Conservation (phyloP, 1,140 invertebrate species). For the Euwallacea fornicatus region DNA sequence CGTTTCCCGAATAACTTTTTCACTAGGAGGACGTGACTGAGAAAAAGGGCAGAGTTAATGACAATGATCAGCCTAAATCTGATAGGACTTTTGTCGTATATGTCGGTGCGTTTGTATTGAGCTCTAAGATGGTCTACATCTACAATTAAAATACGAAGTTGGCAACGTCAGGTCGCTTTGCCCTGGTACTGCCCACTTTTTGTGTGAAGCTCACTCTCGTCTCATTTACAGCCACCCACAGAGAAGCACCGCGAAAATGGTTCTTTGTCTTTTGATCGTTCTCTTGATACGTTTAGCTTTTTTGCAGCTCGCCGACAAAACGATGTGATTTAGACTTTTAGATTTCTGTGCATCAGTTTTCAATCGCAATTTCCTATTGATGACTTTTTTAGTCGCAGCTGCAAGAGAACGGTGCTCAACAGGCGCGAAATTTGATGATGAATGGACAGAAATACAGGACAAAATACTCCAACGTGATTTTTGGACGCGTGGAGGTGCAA, state of each 20-base stretch:
- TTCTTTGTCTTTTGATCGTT: constrained; percentile 34
- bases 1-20: constrained; percentile 13
- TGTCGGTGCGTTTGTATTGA: constrained; percentile 18
- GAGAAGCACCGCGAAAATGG: constrained; percentile 25
- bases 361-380: too few relatives aligned
- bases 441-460: too few relatives aligned
- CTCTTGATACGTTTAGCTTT: constrained; percentile 6
- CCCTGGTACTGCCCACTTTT: constrained; percentile 32
- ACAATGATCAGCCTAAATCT: neutral
- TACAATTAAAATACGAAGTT: constrained; percentile 36
- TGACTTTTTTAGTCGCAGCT: too few relatives aligned
- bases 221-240: constrained; percentile 35
- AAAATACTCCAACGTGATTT: too few relatives aligned
- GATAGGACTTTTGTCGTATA: too few relatives aligned
- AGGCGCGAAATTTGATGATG: too few relatives aligned
- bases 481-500: too few relatives aligned
- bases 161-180: constrained; percentile 30
- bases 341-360: neutral
- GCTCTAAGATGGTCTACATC: constrained; percentile 31
- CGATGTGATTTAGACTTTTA: constrained; percentile 3
- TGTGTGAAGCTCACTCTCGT: constrained; percentile 24
- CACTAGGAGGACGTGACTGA: neutral
- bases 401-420: too few relatives aligned
- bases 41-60: neutral
- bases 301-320: neutral